Evolutionary conservation across 2,113 vertebrate species (phyloP), one percentile per base, ranked within the genome.

Genomic region (Brachyistius frenatus): DNA sequence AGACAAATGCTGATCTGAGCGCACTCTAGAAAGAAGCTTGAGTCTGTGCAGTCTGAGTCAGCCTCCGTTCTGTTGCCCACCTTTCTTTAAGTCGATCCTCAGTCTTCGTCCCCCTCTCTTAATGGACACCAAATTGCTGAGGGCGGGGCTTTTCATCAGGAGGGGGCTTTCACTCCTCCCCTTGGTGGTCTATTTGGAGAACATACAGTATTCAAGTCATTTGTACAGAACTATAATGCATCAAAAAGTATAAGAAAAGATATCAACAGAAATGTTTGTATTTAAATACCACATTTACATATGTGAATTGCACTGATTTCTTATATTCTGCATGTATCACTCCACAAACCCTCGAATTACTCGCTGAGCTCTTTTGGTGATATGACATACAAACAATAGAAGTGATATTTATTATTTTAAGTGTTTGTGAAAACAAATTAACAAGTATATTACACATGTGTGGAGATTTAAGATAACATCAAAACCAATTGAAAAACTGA

Each of bases 51-150:
- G 30, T 53, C 2, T 31, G 10, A 23, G 3, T 13, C 50, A 65
- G 47, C 5, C 23, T 71, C 5, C 13, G 16, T 6, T 54, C 54
- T 67, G 49, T 4, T 35, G 14, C 77, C 92, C 89, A 99, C 98
- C 98, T 96, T 99, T 99, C 89, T 96, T 99, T 62, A 99, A 93
- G 84, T 99, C 97, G 62, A 99, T 97, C 91, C 95, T 96, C 84
- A 98, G 93, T 91, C 93, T 96, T 71, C 96, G 96, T 76, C 96
- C 94, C 89, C 92, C 95, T 90, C 92, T 98, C 86, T 96, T 98
- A 94, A 87, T 96, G 85, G 96, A 88, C 91, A 95, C 93, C 53
- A 98, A 85, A 41, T 94, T 95, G 31, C 96, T 95, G 16, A 96
- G 84, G 31, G 94, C 95, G 0, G 96, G 92, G 0, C 91, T 83